Evolutionary conservation across 2,113 vertebrate genomes (phyloP).

Genomic region (Dipodomys merriami): DNA sequence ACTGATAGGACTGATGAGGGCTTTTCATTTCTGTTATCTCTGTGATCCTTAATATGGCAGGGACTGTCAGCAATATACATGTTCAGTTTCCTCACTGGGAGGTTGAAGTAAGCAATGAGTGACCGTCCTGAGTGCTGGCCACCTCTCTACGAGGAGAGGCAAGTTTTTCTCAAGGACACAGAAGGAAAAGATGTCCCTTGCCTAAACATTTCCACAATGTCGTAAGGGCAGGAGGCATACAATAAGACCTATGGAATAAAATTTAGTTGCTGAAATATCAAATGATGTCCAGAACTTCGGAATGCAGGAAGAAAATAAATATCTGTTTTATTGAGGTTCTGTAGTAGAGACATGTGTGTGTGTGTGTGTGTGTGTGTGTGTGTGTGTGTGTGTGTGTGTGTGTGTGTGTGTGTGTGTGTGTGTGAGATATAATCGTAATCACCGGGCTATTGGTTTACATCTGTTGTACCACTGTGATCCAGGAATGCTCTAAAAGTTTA

Average conservation of each 20-base stretch:
- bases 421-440: rapidly evolving
- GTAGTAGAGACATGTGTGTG: no score
- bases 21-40: background rate
- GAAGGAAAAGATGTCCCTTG: background rate
- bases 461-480: background rate
- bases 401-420: background rate
- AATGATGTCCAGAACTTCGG: background rate
- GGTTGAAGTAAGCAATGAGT: background rate
- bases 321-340: no score
- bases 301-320: background rate
- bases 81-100: background rate
- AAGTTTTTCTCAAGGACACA: background rate
- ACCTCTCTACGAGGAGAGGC: background rate
- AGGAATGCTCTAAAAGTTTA: background rate
- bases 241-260: background rate
- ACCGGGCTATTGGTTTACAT: background rate
- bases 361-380: no score
- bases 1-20: background rate
- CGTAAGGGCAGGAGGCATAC: rapidly evolving
- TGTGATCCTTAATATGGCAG: background rate
- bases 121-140: no score
- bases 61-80: background rate
- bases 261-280: rapidly evolving
- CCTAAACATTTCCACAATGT: background rate
- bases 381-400: no score